These are phyloP conservation scores for Drosophila bipectinata DNA, from an alignment of 1,140 invertebrate species.

Conservation along the genomic window DNA sequence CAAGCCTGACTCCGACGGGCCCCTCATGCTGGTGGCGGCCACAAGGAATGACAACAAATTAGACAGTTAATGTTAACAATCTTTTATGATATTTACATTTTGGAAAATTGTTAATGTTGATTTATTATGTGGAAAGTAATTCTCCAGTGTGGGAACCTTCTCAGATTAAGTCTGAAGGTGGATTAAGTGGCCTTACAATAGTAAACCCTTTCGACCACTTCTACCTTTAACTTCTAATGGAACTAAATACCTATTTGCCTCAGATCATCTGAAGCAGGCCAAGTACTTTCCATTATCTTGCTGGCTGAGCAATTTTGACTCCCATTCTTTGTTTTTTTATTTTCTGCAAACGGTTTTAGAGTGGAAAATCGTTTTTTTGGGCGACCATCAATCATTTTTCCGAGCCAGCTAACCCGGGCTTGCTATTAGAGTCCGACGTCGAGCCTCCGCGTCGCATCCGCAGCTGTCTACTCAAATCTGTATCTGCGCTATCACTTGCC, in stretches of 20 bases:
- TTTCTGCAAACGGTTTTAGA: conserved; percentile 58
- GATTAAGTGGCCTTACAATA: neutral
- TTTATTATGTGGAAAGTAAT: conserved; percentile 36
- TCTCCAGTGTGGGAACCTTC: conserved; percentile 15
- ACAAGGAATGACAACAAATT: conserved; percentile 76
- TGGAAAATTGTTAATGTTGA: conserved; percentile 65
- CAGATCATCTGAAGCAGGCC: conserved; percentile 22
- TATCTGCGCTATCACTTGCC: conserved; percentile 64
- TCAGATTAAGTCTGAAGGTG: conserved; percentile 10
- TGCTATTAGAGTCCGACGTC: conserved; percentile 32
- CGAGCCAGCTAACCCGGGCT: conserved; percentile 30
- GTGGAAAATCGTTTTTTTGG: conserved; percentile 58
- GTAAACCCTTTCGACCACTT: neutral
- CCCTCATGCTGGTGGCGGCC: conserved; percentile 41
- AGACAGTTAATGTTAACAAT: conserved; percentile 81
- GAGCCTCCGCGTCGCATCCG: conserved; percentile 32
- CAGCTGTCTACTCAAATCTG: conserved; percentile 74
- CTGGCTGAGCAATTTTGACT: conserved; percentile 18
- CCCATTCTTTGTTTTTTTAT: conserved; percentile 39
- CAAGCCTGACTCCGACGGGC: neutral
- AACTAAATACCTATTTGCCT: neutral
- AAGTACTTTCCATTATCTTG: conserved; percentile 44
- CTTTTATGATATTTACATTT: conserved; percentile 82
- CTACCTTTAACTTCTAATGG: neutral
- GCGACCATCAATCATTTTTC: conserved; percentile 74